Evolutionary conservation across 2,113 vertebrate genomes (phyloP), one percentile per base, ranked within the genome.

Genomic region (Tenebrosternarchus preto): DNA sequence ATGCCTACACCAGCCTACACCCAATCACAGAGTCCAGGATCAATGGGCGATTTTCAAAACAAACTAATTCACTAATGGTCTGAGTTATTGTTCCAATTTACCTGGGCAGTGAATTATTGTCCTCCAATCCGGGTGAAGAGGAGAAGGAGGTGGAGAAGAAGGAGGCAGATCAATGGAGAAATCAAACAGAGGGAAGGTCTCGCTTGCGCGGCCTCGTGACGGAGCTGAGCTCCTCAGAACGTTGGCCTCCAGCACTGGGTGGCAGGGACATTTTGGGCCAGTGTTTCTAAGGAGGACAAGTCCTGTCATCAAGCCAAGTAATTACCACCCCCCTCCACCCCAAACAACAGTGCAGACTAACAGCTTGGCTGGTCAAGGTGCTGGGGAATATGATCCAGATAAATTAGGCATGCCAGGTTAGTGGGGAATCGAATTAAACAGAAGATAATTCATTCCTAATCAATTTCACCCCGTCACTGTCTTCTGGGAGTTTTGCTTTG

Each of bases 11-110:
- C 86, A 85, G 87, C 88, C 90, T 86, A 82, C 82, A 87, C 90
- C 91, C 91, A 90, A 93, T 92, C 92, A 87, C 86, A 77, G 29
- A 50, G 88, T 80, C 76, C 22, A 0, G 81, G 86, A 93, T 94
- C 92, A 91, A 93, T 94, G 88, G 85, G 80, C 74, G 85, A 90
- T 91, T 92, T 91, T 90, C 89, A 91, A 90, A 90, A 88, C 90
- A 92, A 92, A 93, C 90, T 91, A 92, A 94, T 93, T 91, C 86
- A 85, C 92, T 93, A 93, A 94, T 93, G 92, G 90, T 87, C 87
- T 90, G 90, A 92, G 88, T 91, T 92, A 92, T 92, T 77, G 80
- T 83, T 92, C 90, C 89, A 91, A 91, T 92, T 84, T 91, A 93
- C 89, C 91, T 92, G 91, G 70, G 76, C 72, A 77, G 84, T 83